A percentile compares a stretch with the other conserved stretches of the same genome.
Evolutionary conservation across 2,113 vertebrate species (phyloP).

Genomic region (Muntiacus reevesi): DNA sequence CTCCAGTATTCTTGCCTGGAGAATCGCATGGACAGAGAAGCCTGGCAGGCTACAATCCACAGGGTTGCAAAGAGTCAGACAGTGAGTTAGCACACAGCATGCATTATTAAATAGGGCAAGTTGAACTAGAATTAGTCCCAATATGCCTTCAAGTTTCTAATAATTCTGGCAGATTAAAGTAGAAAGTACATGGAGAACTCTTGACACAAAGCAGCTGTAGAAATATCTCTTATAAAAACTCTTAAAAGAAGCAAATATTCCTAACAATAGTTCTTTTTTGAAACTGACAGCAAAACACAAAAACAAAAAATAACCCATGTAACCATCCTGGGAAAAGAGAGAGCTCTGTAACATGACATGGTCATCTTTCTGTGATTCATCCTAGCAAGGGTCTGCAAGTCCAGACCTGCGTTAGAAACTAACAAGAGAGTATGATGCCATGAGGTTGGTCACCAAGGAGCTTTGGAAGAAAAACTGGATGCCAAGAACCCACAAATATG

Average conservation of each 20-base stretch:
- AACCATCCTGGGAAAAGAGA: neutral
- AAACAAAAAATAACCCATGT: neutral
- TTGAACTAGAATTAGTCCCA: neutral
- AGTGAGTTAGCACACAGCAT: neutral
- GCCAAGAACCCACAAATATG: neutral
- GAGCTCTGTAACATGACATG: neutral
- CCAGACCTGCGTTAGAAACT: neutral
- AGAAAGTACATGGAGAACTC: neutral
- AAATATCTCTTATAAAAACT: neutral
- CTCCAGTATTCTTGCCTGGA: neutral
- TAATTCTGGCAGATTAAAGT: neutral
- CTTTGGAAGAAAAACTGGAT: neutral
- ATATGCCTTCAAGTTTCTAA: neutral
- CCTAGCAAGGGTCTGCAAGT: neutral
- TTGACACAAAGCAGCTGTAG: neutral
- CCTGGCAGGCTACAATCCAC: neutral
- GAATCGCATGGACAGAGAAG: neutral
- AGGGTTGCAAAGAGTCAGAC: neutral
- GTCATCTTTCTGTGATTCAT: neutral
- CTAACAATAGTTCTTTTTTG: neutral
- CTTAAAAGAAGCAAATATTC: neutral
- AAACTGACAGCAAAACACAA: neutral
- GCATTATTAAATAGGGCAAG: neutral
- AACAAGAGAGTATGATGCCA: neutral
- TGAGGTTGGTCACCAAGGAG: neutral